Evolutionary conservation across 2,113 vertebrate species (phyloP).

Genomic region (Coptodon bakossiorum): DNA sequence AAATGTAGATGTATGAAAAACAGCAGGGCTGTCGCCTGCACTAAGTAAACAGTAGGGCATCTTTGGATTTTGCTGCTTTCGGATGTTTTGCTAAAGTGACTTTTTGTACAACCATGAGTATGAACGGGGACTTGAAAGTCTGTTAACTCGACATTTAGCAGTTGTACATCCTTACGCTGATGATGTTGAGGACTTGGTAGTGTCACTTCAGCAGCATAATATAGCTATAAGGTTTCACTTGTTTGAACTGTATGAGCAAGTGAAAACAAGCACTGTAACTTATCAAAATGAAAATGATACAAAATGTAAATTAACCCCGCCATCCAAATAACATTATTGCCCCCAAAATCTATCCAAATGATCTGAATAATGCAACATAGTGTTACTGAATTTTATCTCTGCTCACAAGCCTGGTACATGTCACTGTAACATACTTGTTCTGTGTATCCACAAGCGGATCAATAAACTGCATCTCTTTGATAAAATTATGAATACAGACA

Average conservation of each 20-base stretch:
- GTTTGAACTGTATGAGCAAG: conserved; percentile 9
- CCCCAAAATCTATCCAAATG: not conserved
- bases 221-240: conserved; percentile 13
- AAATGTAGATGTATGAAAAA: not conserved
- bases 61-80: conserved; percentile 56
- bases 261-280: not conserved
- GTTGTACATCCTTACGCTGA: not conserved
- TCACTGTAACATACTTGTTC: conserved; percentile 5
- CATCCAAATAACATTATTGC: not conserved
- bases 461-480: not conserved
- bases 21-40: not conserved
- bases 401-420: not conserved
- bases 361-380: not conserved
- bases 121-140: not conserved
- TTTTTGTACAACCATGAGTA: not conserved
- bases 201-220: conserved; percentile 6
- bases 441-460: not conserved
- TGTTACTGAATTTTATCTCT: not conserved
- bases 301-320: not conserved
- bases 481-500: conserved; percentile 27
- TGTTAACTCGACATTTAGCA: not conserved
- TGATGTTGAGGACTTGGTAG: not conserved
- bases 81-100: not conserved
- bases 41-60: conserved; percentile 2
- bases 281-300: not conserved